These are phyloP conservation scores for Stenodera caucasica DNA, from an alignment of 2,888 invertebrate species.

Conservation along the genomic window DNA sequence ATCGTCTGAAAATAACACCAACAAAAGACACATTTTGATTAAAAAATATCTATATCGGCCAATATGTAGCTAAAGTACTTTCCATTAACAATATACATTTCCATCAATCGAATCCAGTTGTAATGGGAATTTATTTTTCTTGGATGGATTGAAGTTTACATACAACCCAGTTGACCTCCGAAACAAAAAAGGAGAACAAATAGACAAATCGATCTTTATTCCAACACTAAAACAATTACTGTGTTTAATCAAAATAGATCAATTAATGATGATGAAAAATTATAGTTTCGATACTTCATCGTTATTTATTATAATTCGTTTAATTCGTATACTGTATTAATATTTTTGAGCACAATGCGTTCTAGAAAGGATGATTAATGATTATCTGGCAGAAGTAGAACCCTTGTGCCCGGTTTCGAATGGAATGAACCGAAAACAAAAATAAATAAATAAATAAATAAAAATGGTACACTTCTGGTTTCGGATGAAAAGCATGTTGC, in stretches of 20 bases:
- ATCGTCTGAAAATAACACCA: background rate
- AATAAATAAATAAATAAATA: background rate
- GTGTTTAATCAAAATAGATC: background rate
- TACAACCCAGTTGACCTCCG: slow-evolving; percentile 23
- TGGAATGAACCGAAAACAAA: background rate
- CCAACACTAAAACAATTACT: background rate
- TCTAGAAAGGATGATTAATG: background rate
- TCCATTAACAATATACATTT: slow-evolving; percentile 28
- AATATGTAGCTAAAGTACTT: slow-evolving; percentile 21
- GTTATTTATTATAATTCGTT: background rate
- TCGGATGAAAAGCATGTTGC: background rate
- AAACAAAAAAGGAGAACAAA: slow-evolving; percentile 7
- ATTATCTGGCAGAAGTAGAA: background rate
- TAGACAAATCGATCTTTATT: background rate
- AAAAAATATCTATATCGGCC: background rate
- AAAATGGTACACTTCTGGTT: background rate
- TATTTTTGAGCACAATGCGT: background rate
- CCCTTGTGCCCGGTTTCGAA: background rate
- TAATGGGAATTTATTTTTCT: slow-evolving; percentile 23
- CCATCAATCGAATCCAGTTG: slow-evolving; percentile 18
- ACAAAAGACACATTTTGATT: background rate
- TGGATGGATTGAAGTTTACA: slow-evolving; percentile 24
- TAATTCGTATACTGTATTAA: background rate
- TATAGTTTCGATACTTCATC: background rate
- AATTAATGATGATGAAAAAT: background rate